Conservation (phyloP, 1,140 invertebrate genomes). For the Drosophila kikkawai region DNA sequence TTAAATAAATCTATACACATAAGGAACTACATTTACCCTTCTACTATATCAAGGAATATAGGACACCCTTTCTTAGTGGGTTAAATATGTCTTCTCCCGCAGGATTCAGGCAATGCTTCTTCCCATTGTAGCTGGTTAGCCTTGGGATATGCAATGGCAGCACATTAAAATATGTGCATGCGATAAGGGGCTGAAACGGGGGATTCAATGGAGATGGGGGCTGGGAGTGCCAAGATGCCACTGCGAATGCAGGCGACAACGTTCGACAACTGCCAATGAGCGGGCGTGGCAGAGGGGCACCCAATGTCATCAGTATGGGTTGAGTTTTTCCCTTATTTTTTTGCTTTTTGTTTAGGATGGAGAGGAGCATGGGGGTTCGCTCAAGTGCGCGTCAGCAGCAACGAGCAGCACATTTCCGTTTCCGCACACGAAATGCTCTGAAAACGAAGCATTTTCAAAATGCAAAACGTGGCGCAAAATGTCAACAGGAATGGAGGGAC, state of each 20-base stretch:
- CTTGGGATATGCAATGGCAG: constrained; percentile 61
- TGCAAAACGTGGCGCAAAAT: constrained; percentile 80
- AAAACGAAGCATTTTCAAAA: constrained; percentile 78
- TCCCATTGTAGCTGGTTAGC: constrained; percentile 32
- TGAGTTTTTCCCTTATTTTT: constrained; percentile 1
- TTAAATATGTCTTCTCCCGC: constrained; percentile 12
- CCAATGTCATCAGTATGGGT: constrained; percentile 1
- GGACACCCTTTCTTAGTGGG: not conserved
- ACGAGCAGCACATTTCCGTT: constrained; percentile 78
- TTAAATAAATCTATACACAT: not conserved
- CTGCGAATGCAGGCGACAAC: constrained; percentile 60
- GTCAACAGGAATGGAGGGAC: constrained; percentile 56
- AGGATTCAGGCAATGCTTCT: constrained; percentile 34
- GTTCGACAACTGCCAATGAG: constrained; percentile 76
- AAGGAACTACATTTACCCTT: not conserved
- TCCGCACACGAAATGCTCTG: constrained; percentile 79
- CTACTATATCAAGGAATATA: not conserved
- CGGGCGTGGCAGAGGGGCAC: constrained; percentile 12
- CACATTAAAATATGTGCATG: constrained; percentile 75
- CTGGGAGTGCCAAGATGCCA: constrained; percentile 35
- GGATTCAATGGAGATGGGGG: not conserved
- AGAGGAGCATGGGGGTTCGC: constrained; percentile 16
- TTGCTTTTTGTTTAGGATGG: not conserved
- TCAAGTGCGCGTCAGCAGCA: constrained; percentile 70
- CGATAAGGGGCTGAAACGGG: constrained; percentile 18